A percentile compares a stretch with the other conserved stretches of the same genome.
Evolutionary conservation across 2,113 vertebrate genomes (phyloP).

Genomic region (Aythya baeri): DNA sequence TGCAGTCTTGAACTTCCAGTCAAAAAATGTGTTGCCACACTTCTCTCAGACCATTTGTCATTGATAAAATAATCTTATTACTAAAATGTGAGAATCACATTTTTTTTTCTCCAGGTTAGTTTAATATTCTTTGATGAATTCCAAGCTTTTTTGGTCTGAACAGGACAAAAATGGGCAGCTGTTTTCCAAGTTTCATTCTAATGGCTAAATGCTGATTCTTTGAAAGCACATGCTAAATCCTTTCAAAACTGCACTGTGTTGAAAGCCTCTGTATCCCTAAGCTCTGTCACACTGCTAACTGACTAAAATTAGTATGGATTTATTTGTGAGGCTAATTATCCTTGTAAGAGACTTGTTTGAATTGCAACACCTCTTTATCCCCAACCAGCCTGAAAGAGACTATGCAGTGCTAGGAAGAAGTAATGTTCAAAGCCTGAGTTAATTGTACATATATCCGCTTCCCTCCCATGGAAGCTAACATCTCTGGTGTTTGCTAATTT

Average conservation of each 20-base stretch:
- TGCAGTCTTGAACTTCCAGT: not conserved
- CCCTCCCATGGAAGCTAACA: not conserved
- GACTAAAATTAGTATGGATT: not conserved
- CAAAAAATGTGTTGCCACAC: not conserved
- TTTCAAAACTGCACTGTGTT: not conserved
- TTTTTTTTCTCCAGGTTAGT: not conserved
- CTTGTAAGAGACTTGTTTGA: not conserved
- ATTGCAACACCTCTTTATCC: not conserved
- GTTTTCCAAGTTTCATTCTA: not conserved
- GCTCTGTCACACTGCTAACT: not conserved
- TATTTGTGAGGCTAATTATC: not conserved
- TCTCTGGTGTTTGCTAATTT: not conserved
- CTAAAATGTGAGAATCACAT: not conserved
- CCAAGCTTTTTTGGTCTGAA: not conserved
- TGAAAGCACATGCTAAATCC: not conserved
- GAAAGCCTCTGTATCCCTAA: not conserved
- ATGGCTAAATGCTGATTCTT: not conserved
- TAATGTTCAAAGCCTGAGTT: not conserved
- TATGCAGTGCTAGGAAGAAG: accelerated
- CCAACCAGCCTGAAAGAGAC: not conserved
- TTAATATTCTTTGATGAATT: not conserved
- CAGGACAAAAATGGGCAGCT: not conserved
- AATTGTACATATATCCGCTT: not conserved
- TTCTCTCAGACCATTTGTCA: not conserved
- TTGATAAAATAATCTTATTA: not conserved